phyloP scores from a whole-genome alignment of 2,113 vertebrate genomes.

The Gymnobelideus leadbeateri region DNA sequence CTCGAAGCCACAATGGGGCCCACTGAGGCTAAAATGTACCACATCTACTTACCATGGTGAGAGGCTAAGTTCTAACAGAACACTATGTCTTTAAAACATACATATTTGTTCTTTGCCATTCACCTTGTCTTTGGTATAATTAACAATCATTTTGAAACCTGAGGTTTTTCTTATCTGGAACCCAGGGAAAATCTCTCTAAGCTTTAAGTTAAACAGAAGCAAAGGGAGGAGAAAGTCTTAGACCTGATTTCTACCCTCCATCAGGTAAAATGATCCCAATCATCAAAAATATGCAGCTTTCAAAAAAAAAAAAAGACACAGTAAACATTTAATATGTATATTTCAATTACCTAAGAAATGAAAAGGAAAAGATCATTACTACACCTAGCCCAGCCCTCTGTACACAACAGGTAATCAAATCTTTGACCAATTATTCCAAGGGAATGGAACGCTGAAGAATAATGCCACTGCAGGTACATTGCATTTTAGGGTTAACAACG shows the following conservation, averaged over 20 bases:
- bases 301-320: conserved; percentile 26
- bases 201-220: conserved; percentile 13
- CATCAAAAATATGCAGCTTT: conserved; percentile 31
- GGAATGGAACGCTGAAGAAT: neutral
- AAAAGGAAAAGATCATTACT: neutral
- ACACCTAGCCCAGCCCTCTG: neutral
- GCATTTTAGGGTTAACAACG: neutral
- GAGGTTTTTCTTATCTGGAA: neutral
- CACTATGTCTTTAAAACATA: neutral
- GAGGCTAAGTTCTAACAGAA: neutral
- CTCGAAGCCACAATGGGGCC: neutral
- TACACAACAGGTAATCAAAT: neutral
- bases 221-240: conserved; percentile 32
- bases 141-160: neutral
- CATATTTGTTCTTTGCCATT: neutral
- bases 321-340: conserved; percentile 13
- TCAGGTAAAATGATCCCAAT: conserved; percentile 12
- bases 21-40: neutral
- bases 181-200: conserved; percentile 28
- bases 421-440: neutral
- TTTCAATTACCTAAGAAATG: conserved; percentile 15
- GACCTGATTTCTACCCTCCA: neutral
- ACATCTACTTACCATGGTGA: neutral
- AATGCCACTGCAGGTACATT: neutral
- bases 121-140: neutral